Base-by-base conservation (phyloP, 35 echinoderm and acorn worm genomes). In the Lytechinus pictus region DNA sequence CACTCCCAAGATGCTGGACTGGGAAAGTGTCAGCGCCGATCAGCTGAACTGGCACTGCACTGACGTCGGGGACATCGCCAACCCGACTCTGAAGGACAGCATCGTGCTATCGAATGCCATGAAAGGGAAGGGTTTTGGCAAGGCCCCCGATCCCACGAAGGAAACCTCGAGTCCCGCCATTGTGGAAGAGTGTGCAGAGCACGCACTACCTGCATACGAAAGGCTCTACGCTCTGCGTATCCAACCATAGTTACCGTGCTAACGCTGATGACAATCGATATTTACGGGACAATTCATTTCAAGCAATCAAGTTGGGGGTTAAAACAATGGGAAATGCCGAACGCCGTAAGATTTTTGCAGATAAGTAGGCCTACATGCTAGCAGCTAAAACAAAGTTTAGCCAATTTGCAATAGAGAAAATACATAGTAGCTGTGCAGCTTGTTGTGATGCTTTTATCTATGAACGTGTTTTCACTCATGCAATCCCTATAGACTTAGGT, bases 21-120 rank as follows among this genome's bases (percentile, higher is more conserved):
- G 96, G 96, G 92, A 94, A 19, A 56, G 28, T n/a, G 94, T 94
- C 53, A 93, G 61, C 13, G 86, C 94, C 2, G 54, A 16, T 12
- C 53, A 94, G 27, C 52, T 88, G 29, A 94, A 92, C 27, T 96
- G 96, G 96, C 94, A 95, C 54, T 94, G 96, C 11, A 55, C 93
- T 7, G 27, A 89, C 16, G 96, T 94, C 13, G 71, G 94, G 3
- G 94, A 89, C 27, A 9, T 96, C 9, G 88, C 87, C 12, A 96
- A 96, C 89, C 19, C 55, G 51, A 53, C 51, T 5, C 27, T 86
- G 14, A 86, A 56, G 9, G 52, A 93, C 19, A 93, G 52, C 24
- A 53, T 93, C 14, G 52, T 93, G 86, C 24, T 96, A 87, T 92
- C 92, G 66, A 96, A 96, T 52, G 96, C 96, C 9, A 29, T 96